Conservation (phyloP, 2,797 vertebrate species). For the Mus minutoides region DNA sequence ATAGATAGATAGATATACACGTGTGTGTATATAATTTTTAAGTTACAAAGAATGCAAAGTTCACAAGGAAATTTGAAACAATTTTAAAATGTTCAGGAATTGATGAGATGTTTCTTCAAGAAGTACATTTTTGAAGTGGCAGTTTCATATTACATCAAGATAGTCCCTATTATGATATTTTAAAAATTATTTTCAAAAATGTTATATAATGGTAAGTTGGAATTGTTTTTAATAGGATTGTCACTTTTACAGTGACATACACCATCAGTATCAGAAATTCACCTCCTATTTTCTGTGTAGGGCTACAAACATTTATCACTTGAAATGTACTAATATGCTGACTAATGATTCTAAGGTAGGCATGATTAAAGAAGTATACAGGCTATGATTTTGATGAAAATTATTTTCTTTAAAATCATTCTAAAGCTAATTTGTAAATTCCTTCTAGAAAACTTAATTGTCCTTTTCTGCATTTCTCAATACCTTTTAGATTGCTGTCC, state of each 20-base stretch:
- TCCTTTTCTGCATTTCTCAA: background rate
- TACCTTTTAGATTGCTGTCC: background rate
- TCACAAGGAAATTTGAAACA: background rate
- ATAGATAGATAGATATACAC: too few relatives aligned
- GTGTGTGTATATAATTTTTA: background rate
- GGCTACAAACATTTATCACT: background rate
- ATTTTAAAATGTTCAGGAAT: background rate
- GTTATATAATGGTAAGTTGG: background rate
- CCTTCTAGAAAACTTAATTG: background rate
- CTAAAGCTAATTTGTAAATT: slow-evolving; percentile 46
- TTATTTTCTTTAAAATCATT: slow-evolving; percentile 24
- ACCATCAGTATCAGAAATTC: background rate
- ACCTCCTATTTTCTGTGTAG: background rate
- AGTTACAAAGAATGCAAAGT: background rate
- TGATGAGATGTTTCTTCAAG: background rate
- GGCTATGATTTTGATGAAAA: background rate
- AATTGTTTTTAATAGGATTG: background rate
- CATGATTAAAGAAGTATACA: background rate
- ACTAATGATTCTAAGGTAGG: background rate
- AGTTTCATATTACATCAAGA: background rate
- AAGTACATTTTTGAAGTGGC: background rate
- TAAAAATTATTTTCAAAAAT: background rate
- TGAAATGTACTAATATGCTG: background rate
- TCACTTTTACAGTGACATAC: background rate
- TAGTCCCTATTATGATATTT: too few relatives aligned